Percentiles rank a stretch among this genome's conserved stretches.
These are phyloP conservation scores for Mus minutoides DNA, from an alignment of 2,797 vertebrate species.

Conservation along the genomic window DNA sequence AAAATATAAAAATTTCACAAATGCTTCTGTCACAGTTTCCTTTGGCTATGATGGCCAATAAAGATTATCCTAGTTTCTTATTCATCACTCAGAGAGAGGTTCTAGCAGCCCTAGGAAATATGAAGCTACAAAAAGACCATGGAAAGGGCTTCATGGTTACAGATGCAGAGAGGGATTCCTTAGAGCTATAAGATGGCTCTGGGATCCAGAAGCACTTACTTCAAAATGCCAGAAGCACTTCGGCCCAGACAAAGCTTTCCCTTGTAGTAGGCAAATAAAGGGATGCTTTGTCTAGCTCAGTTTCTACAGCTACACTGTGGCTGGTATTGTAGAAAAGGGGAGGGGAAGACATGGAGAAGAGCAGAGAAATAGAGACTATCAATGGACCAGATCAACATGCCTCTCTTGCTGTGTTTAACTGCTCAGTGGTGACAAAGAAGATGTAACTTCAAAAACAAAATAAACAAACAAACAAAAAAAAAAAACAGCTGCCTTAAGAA, in stretches of 20 bases:
- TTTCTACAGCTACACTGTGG: conserved; percentile 1
- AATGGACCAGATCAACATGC: neutral
- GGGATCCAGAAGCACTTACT: neutral
- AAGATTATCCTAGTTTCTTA: neutral
- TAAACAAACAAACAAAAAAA: conserved; percentile 6
- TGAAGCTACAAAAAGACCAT: neutral
- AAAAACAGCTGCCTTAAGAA: conserved; percentile 41
- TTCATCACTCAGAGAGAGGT: neutral
- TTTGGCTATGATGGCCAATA: neutral
- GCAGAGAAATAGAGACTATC: neutral
- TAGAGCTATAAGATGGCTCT: neutral
- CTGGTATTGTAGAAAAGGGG: neutral
- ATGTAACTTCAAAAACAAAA: conserved; percentile 20
- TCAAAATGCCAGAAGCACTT: conserved; percentile 11
- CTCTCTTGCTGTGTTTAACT: neutral
- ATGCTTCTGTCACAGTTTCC: neutral
- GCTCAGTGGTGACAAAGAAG: neutral
- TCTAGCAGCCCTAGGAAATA: neutral
- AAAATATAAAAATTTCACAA: neutral
- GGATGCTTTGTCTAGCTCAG: neutral
- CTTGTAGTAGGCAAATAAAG: neutral
- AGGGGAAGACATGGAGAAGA: neutral
- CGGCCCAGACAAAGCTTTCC: conserved; percentile 15
- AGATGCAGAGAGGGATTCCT: neutral
- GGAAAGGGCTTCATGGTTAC: neutral